Evolutionary conservation across 2,888 invertebrate species (phyloP).

Genomic region (Scelioninae gen. 2): DNA sequence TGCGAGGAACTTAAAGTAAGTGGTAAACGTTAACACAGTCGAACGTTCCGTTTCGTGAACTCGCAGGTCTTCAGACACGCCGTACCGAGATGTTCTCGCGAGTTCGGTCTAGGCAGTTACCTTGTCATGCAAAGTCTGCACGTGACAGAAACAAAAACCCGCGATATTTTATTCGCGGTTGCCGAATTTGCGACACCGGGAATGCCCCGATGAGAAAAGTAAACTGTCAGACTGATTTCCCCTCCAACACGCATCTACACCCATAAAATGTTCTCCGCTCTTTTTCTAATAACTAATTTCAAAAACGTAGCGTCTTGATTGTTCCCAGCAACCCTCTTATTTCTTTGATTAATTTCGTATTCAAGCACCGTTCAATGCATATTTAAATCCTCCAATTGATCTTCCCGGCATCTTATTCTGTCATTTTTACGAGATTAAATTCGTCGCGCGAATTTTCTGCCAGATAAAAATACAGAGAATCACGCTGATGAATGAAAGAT

Average conservation of each 20-base stretch:
- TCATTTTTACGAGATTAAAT: slow-evolving; percentile 68
- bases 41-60: slow-evolving; percentile 21
- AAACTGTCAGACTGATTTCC: slow-evolving; percentile 2
- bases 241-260: not conserved
- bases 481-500: slow-evolving; percentile 54
- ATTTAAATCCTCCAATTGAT: slow-evolving; percentile 67
- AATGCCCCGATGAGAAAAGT: slow-evolving; percentile 26
- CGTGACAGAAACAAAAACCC: slow-evolving; percentile 37
- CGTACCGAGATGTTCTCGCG: slow-evolving; percentile 14
- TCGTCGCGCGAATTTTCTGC: slow-evolving; percentile 62
- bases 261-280: slow-evolving; percentile 6
- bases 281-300: slow-evolving; percentile 49
- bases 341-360: slow-evolving; percentile 62
- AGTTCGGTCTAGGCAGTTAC: slow-evolving; percentile 36
- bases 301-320: slow-evolving; percentile 26
- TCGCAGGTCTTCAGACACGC: slow-evolving; percentile 12
- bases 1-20: too few species aligned
- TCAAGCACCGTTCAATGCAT: slow-evolving; percentile 68
- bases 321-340: slow-evolving; percentile 10
- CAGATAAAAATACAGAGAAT: slow-evolving; percentile 53
- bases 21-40: not conserved
- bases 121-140: slow-evolving; percentile 22
- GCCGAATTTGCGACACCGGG: slow-evolving; percentile 9
- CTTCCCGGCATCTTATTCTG: slow-evolving; percentile 45
- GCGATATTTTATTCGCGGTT: slow-evolving; percentile 27